Base-by-base conservation (phyloP, 2,113 vertebrate species). In the Baryphthengus martii region DNA sequence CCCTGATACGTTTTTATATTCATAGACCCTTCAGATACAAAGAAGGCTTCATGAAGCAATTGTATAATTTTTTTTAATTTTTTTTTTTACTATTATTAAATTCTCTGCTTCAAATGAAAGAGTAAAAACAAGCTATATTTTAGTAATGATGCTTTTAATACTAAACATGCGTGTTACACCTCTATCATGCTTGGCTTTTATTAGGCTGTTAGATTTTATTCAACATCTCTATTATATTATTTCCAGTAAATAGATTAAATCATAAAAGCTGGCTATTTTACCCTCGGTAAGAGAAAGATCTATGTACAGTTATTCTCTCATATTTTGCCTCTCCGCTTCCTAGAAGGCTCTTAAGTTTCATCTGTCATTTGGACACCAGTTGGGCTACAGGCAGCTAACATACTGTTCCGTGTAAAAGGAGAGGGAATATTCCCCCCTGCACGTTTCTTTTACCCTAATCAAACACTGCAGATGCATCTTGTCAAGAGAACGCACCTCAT, bases 381-480 rank as follows among this genome's bases (percentile, higher is more conserved):
- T 56, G 90, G 66, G 73, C 85, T 84, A 65, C 44, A 75, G 76
- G 88, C 95, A 93, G 90, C 59, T 39, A 87, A 59, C 80, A 37
- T 47, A 76, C 55, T 84, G 40, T 74, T 86, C 52, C 62, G 24
- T 23, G 21, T 15, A 31, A 25, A 84, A 90, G 33, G 75, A 26
- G 52, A 61, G 80, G 73, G 83, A 90, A 68, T 84, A 72, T 90
- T 93, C 80, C 83, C 52, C 45, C 21, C 62, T n/a, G 2, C 73
- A 40, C 1, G 2, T 52, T 70, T 70, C 52, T 82, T 72, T 95
- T 92, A 74, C 88, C 92, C 88, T 95, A 95, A 96, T 94, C 96
- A 87, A 91, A 75, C 73, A 76, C 83, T 73, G 92, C 94, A 96
- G 96, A 96, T 97, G 96, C 94, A 85, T 96, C 93, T 93, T 97